phyloP scores from a whole-genome alignment of 2,888 invertebrate species.

The Drosophila tanythrix region DNA sequence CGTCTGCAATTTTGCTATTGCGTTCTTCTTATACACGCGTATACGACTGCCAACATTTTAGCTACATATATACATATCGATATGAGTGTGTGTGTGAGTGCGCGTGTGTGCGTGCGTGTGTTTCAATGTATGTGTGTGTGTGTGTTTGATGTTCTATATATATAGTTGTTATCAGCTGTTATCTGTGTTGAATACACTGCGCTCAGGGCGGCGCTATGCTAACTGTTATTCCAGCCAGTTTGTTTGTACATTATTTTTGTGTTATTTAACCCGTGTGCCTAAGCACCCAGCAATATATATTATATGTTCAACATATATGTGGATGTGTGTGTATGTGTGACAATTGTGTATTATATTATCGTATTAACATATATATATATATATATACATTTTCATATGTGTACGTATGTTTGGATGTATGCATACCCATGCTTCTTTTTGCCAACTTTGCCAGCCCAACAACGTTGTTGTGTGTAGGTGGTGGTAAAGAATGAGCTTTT shows the following conservation, averaged over 20 bases:
- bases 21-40: neutral
- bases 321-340: conserved; percentile 9
- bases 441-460: conserved; percentile 5
- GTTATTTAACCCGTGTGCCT: conserved; percentile 45
- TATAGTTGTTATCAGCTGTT: conserved; percentile 32
- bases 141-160: conserved; percentile 19
- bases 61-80: conserved; percentile 6
- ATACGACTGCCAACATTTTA: conserved; percentile 9
- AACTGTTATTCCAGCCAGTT: conserved; percentile 64
- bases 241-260: conserved; percentile 45
- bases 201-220: conserved; percentile 53
- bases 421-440: conserved; percentile 18
- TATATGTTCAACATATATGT: conserved; percentile 6
- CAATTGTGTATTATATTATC: conserved; percentile 32
- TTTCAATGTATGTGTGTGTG: conserved; percentile 7
- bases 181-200: conserved; percentile 47
- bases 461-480: conserved; percentile 16
- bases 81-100: conserved; percentile 8
- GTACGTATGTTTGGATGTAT: conserved; percentile 29
- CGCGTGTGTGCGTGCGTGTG: conserved; percentile 15
- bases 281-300: conserved; percentile 16
- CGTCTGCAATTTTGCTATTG: neutral
- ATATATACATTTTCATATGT: conserved; percentile 10
- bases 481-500: conserved; percentile 18
- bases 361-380: conserved; percentile 6